Evolutionary conservation across 2,113 vertebrate species (phyloP).

Genomic region (Casuarius casuarius): DNA sequence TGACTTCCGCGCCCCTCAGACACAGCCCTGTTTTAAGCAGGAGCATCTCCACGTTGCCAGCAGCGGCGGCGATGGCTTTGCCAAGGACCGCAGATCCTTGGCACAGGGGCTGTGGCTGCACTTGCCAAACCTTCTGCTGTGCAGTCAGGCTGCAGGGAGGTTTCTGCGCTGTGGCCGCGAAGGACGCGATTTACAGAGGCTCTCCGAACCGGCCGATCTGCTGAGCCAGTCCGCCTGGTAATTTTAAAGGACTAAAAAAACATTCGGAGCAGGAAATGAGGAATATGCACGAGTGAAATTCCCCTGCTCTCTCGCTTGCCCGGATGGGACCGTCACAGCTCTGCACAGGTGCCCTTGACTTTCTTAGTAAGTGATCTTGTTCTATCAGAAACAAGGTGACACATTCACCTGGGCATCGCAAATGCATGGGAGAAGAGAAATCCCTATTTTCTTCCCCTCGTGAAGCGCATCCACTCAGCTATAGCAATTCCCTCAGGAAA

Average conservation of each 20-base stretch:
- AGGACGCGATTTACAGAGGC: slow-evolving; percentile 39
- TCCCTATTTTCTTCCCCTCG: not conserved
- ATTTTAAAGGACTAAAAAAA: slow-evolving; percentile 46
- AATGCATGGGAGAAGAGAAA: not conserved
- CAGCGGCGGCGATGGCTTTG: slow-evolving; percentile 29
- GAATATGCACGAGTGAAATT: slow-evolving; percentile 2
- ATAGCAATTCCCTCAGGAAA: not conserved
- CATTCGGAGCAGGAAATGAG: slow-evolving; percentile 31
- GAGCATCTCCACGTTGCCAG: not conserved
- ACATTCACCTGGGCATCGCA: not conserved
- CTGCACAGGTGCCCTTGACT: not conserved
- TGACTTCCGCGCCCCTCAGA: not conserved
- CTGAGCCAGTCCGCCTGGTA: slow-evolving; percentile 20
- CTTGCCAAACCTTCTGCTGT: slow-evolving; percentile 45
- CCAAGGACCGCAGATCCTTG: slow-evolving; percentile 62
- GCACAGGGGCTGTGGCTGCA: not conserved
- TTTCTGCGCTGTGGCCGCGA: slow-evolving; percentile 45
- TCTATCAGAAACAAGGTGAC: not conserved
- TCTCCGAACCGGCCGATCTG: slow-evolving; percentile 33
- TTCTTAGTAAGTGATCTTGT: not conserved
- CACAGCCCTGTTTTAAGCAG: not conserved
- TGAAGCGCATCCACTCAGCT: not conserved
- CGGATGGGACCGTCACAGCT: not conserved
- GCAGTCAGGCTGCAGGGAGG: slow-evolving; percentile 26
- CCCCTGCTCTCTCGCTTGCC: not conserved